Evolutionary conservation across 2,113 vertebrate species (phyloP).

Genomic region (Quiscalus mexicanus): DNA sequence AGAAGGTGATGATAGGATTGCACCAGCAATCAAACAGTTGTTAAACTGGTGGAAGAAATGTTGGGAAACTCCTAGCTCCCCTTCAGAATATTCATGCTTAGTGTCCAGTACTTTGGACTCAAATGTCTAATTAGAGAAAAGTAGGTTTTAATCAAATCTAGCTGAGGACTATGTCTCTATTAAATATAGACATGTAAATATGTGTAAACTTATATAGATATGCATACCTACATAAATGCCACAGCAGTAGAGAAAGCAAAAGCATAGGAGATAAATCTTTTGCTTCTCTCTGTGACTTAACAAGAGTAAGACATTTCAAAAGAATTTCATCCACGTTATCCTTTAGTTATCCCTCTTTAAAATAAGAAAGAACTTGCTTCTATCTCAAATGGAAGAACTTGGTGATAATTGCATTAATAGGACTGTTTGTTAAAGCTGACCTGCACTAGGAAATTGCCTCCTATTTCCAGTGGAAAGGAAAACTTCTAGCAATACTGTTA

Average conservation of each 20-base stretch:
- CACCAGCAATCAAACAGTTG: neutral
- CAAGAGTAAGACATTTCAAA: neutral
- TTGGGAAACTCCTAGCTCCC: neutral
- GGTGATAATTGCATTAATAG: neutral
- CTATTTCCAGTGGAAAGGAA: neutral
- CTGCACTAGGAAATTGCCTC: neutral
- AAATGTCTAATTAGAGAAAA: neutral
- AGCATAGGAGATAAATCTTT: neutral
- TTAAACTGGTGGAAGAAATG: neutral
- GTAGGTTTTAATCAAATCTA: neutral
- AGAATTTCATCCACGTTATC: fast-evolving
- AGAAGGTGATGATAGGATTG: neutral
- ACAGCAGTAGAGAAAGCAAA: neutral
- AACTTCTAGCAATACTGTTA: neutral
- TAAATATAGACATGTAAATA: neutral
- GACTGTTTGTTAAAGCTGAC: neutral
- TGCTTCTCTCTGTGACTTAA: neutral
- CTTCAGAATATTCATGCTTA: neutral
- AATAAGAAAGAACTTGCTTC: neutral
- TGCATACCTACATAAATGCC: neutral
- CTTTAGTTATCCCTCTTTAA: neutral
- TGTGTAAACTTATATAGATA: neutral
- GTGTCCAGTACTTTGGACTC: neutral
- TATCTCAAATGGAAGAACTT: neutral
- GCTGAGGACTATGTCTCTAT: neutral